Conservation (phyloP, 2,888 invertebrate genomes). For the Hyalella azteca region DNA sequence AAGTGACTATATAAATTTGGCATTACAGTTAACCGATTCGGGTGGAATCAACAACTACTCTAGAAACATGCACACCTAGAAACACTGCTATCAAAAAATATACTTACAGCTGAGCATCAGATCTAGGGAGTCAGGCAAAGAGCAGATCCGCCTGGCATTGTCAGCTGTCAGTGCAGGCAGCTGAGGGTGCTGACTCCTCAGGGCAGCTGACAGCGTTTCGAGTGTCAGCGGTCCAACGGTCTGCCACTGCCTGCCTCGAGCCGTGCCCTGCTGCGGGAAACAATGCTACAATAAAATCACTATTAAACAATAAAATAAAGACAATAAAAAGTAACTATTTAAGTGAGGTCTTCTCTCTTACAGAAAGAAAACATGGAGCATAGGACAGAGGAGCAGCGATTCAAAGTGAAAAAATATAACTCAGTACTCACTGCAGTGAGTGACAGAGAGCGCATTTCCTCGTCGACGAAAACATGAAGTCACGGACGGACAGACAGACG, state of each 20-base stretch:
- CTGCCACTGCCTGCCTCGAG: conserved; percentile 32
- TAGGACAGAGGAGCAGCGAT: too few species aligned
- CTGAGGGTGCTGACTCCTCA: conserved; percentile 45
- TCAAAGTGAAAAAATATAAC: too few species aligned
- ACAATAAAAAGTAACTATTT: too few species aligned
- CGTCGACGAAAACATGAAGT: too few species aligned
- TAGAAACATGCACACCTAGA: background rate
- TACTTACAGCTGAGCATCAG: conserved; percentile 45
- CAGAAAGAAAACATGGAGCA: too few species aligned
- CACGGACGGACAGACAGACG: too few species aligned
- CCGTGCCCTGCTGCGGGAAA: background rate
- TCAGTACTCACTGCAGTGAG: too few species aligned
- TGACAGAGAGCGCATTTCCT: too few species aligned
- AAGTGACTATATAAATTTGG: background rate
- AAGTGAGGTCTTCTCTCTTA: too few species aligned
- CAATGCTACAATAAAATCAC: too few species aligned
- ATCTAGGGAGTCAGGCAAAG: conserved; percentile 38
- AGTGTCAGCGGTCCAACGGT: conserved; percentile 42
- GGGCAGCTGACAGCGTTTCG: conserved; percentile 31
- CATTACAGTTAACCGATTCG: background rate
- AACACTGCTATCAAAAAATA: background rate
- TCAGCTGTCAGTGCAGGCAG: conserved; percentile 44
- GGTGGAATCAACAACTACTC: background rate
- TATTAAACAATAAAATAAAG: too few species aligned
- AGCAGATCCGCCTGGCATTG: conserved; percentile 41